Base-by-base conservation (phyloP, 2,113 vertebrate species). In the Triplophysa siluroides region DNA sequence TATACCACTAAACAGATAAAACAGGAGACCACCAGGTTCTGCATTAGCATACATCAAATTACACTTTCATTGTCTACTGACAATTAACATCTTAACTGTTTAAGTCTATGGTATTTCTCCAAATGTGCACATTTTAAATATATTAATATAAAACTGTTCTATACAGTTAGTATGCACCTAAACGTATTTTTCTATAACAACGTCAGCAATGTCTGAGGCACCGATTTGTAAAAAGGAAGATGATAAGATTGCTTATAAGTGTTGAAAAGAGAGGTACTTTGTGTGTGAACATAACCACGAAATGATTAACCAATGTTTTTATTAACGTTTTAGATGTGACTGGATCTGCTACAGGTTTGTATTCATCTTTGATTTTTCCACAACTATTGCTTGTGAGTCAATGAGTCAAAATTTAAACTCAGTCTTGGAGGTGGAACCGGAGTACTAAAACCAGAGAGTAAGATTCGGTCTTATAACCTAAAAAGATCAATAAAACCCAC, bases 361-460 rank as follows among this genome's bases (percentile, higher is more conserved):
- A 33, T 33, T 75, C 47, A 24, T 29, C 13, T 4, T 54, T n/a
- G 5, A 54, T 19, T n/a, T 54, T 7, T 54, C 11, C 45, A 12
- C 13, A 14, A 18, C 16, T 52, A 52, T 52, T 16, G 50, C 16
- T 58, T 7, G 54, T 58, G n/a, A n/a, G 54, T n/a, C 1, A 29
- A 29, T 29, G 26, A 29, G 26, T 29, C 26, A 29, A 29, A 29
- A 29, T 29, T 29, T 3, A 29, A 29, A 29, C 2, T n/a, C 54
- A 58, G 9, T n/a, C 54, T 58, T 21, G n/a, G 56, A 88, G 82
- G 63, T 82, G 79, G 82, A 73, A 83, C 84, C 54, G 80, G 68
- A 81, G 76, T 61, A 26, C 71, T 66, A 62, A 24, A 65, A 23
- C 76, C 70, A 72, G 82, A 85, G 19, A 69, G 78, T 86, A 76